Conservation (phyloP, 1,140 invertebrate genomes). For the Heliconius eleuchia region DNA sequence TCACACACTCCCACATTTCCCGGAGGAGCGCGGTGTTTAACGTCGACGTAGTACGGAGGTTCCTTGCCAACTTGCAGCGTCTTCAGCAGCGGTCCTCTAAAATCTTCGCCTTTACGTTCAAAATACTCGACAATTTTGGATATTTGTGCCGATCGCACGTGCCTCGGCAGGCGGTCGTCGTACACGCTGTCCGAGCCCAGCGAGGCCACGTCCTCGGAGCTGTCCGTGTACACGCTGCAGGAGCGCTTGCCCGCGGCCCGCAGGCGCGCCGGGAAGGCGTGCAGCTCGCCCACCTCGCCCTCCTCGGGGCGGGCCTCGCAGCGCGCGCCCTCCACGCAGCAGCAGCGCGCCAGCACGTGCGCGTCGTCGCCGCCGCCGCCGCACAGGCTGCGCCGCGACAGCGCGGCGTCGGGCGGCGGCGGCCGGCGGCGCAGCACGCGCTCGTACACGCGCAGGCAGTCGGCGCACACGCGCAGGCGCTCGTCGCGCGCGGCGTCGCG, state of each 20-base stretch:
- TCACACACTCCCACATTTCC: slow-evolving; percentile 45
- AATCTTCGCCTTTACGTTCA: slow-evolving; percentile 85
- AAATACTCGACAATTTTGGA: slow-evolving; percentile 94
- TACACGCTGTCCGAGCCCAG: slow-evolving; percentile 87
- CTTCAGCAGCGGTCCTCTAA: slow-evolving; percentile 58
- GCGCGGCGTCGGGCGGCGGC: slow-evolving; percentile 60
- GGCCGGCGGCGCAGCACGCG: slow-evolving; percentile 47
- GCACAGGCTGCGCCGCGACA: slow-evolving; percentile 81
- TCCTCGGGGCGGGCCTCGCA: slow-evolving; percentile 7
- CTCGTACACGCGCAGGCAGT: slow-evolving; percentile 61
- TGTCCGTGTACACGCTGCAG: slow-evolving; percentile 92
- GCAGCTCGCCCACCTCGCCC: slow-evolving; percentile 52
- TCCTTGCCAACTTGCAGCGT: slow-evolving; percentile 40
- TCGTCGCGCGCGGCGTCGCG: slow-evolving; percentile 44
- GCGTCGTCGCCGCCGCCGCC: slow-evolving; percentile 49
- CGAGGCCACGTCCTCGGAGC: slow-evolving; percentile 91
- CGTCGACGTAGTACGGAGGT: slow-evolving; percentile 54
- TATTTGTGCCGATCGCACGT: slow-evolving; percentile 86
- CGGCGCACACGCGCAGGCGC: slow-evolving; percentile 52
- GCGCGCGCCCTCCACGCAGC: slow-evolving; percentile 47
- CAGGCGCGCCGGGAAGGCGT: slow-evolving; percentile 49
- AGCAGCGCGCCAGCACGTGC: slow-evolving; percentile 61
- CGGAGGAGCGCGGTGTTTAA: slow-evolving; percentile 53
- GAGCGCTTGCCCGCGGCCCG: slow-evolving; percentile 86
- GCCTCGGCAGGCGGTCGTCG: slow-evolving; percentile 84